Evolutionary conservation across 1,140 invertebrate species (phyloP), one percentile per base, ranked within the genome.

Genomic region (Pogonus chalceus): DNA sequence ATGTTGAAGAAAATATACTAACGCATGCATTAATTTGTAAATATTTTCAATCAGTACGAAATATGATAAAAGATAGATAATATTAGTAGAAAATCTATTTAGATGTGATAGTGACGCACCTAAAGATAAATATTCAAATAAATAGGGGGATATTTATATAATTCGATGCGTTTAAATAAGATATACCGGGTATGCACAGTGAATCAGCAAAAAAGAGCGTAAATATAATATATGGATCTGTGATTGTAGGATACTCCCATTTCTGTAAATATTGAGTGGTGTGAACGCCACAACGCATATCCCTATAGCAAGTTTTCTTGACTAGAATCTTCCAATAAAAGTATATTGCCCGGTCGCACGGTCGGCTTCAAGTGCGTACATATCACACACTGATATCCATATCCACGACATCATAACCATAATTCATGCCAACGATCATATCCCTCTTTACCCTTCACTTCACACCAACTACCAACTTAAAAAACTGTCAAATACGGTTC

Each of bases 391-490:
- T 23, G 43, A 56, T 56, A 49, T 51, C 54, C 20, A 16, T 20
- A 50, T 48, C 31, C 23, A 47, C 55, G 55, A 55, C 58, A 31
- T 14, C 58, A 59, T 59, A 59, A 59, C 58, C 58, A 54, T 59
- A 59, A 59, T 35, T 59, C 58, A 59, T 24, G 55, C 52, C 7
- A 31, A 31, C 58, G 55, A 58, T 56, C 57, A 58, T 55, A 52
- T 23, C 37, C 26, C 26, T 31, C 26, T 31, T 7, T 31, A 7
- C 26, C 26, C 14, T 31, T 7, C 26, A n/a, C n/a, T n/a, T n/a
- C n/a, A n/a, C n/a, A n/a, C n/a, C n/a, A n/a, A n/a, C n/a, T n/a
- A n/a, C n/a, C n/a, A n/a, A n/a, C n/a, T n/a, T n/a, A n/a, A n/a
- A n/a, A n/a, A n/a, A n/a, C n/a, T n/a, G n/a, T n/a, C n/a, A n/a